Evolutionary conservation across 1,140 invertebrate species (phyloP).

Genomic region (Pogonognathellus flavescens): DNA sequence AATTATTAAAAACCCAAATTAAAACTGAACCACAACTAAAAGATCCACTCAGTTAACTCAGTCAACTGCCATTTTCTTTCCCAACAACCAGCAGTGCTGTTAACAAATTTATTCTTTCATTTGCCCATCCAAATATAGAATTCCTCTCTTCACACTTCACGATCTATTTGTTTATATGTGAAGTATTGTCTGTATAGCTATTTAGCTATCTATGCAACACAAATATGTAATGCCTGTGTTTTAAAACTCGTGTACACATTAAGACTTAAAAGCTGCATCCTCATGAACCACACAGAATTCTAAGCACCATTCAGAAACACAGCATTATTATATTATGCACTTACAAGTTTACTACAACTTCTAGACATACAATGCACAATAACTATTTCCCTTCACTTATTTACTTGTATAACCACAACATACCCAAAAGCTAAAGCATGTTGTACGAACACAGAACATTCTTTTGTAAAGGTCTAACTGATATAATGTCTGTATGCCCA

Average conservation of each 20-base stretch:
- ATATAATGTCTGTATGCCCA: not conserved
- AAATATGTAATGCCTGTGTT: conserved; percentile 5
- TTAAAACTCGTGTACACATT: conserved; percentile 40
- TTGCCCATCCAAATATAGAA: conserved; percentile 36
- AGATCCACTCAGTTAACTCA: not conserved
- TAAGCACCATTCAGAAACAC: not conserved
- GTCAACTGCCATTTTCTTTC: conserved; percentile 46
- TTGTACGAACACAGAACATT: not conserved
- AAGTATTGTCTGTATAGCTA: not conserved
- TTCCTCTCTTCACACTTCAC: conserved; percentile 22
- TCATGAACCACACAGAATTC: not conserved
- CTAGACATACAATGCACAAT: not conserved
- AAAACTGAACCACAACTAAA: not conserved
- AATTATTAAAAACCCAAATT: too few relatives aligned
- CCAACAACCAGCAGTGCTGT: not conserved
- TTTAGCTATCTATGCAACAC: not conserved
- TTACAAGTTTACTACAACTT: not conserved
- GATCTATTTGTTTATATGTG: conserved; percentile 28
- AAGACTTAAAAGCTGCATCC: not conserved
- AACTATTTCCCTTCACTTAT: conserved; percentile 37
- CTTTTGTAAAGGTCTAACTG: not conserved
- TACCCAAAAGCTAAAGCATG: not conserved
- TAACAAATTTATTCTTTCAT: conserved; percentile 40
- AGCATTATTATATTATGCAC: not conserved
- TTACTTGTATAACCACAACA: not conserved